Evolutionary conservation across 2,797 vertebrate species (phyloP).

Genomic region (Hoplostethus atlanticus): DNA sequence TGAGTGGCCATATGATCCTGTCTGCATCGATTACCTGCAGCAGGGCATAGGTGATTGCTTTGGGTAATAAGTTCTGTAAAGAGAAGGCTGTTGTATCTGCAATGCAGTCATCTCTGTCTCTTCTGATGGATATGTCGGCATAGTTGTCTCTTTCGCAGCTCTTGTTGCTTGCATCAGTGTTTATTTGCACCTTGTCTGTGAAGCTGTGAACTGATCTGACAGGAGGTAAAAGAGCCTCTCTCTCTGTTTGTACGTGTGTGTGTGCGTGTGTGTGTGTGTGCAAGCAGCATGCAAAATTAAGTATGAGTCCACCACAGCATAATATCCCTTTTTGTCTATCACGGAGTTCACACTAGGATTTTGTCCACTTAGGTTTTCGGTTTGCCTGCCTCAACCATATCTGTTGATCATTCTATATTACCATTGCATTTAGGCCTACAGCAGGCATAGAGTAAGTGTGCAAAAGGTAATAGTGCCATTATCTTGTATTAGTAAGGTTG

Average conservation of each 20-base stretch:
- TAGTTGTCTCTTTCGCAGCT: conserved; percentile 52
- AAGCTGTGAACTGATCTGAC: conserved; percentile 56
- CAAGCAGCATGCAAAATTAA: conserved; percentile 30
- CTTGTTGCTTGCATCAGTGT: conserved; percentile 41
- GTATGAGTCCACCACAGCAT: conserved; percentile 36
- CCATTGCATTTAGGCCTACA: not conserved
- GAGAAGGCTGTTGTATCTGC: conserved; percentile 56
- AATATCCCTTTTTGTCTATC: conserved; percentile 31
- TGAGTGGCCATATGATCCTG: conserved; percentile 62
- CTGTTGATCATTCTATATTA: not conserved
- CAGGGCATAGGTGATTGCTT: conserved; percentile 58
- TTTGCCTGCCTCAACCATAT: conserved; percentile 16
- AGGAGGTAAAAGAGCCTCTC: conserved; percentile 23
- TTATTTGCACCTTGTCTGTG: conserved; percentile 56
- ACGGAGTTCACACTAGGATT: conserved; percentile 18
- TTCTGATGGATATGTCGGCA: conserved; percentile 59
- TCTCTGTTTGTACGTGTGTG: not conserved
- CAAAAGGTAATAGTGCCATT: not conserved
- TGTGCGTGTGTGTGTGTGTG: not conserved
- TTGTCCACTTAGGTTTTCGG: conserved; percentile 20
- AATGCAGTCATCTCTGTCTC: conserved; percentile 30
- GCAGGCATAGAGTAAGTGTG: not conserved
- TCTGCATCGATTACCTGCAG: conserved; percentile 71
- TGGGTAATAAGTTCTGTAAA: conserved; percentile 68
- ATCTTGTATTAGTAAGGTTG: not conserved